A percentile compares a stretch with the other conserved stretches of the same genome.
phyloP scores from a whole-genome alignment of 2,113 vertebrate species.

The Sporophila hypoxantha region DNA sequence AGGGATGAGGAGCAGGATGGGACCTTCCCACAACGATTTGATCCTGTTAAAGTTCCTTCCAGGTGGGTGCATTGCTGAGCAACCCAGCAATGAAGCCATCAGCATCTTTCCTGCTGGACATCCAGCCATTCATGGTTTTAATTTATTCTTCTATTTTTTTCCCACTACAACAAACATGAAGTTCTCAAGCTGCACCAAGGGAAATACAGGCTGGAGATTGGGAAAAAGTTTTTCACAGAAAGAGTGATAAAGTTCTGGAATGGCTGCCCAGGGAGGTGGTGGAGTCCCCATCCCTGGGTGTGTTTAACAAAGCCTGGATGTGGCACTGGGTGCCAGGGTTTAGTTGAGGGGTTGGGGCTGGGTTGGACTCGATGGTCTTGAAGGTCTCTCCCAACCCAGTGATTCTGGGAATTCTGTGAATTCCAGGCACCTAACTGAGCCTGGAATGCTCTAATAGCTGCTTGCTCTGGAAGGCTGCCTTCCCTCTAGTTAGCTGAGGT shows the following conservation, averaged over 20 bases:
- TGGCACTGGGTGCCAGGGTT: not conserved
- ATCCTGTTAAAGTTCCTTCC: not conserved
- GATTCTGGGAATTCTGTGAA: not conserved
- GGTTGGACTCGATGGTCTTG: not conserved
- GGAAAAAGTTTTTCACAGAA: not conserved
- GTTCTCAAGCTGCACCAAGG: not conserved
- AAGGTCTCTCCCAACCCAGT: not conserved
- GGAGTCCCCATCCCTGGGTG: not conserved
- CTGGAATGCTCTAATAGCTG: too few relatives aligned
- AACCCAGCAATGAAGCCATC: not conserved
- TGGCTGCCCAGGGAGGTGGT: not conserved
- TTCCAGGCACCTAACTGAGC: not conserved
- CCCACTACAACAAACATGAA: not conserved
- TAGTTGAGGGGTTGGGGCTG: not conserved
- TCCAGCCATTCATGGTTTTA: not conserved
- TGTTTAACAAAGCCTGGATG: not conserved
- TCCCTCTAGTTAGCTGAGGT: not conserved
- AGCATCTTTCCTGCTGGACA: not conserved
- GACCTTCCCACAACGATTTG: not conserved
- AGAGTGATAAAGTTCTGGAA: not conserved
- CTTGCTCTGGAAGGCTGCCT: not conserved
- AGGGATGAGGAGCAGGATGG: not conserved
- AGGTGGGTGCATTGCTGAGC: not conserved
- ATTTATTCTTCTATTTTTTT: not conserved
- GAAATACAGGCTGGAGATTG: fast-evolving